phyloP scores from a whole-genome alignment of 1,140 invertebrate genomes.

The Aphidius ervi region DNA sequence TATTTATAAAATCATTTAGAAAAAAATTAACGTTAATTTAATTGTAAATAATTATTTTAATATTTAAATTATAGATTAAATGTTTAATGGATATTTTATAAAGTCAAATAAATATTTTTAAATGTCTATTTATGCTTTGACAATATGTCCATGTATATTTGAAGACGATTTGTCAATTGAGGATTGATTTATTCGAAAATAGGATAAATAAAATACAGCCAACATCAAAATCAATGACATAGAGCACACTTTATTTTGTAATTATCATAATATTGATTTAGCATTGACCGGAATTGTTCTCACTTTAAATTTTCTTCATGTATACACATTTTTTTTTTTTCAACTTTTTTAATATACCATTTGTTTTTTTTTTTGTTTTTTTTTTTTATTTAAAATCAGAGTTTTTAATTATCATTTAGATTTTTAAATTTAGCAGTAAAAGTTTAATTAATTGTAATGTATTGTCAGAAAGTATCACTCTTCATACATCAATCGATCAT shows the following conservation, averaged over 20 bases:
- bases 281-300: conserved; percentile 46
- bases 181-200: background rate
- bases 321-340: background rate
- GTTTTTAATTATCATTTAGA: conserved; percentile 23
- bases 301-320: conserved; percentile 1
- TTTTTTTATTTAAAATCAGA: conserved; percentile 32
- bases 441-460: conserved; percentile 52
- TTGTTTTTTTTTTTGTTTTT: conserved; percentile 10
- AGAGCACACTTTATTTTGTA: conserved; percentile 53
- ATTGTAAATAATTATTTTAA: no score
- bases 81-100: no score
- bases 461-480: conserved; percentile 53
- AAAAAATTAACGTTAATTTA: no score
- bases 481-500: conserved; percentile 42
- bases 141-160: no score
- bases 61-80: no score
- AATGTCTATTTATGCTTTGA: no score
- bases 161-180: no score
- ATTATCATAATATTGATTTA: conserved; percentile 50
- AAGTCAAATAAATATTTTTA: no score
- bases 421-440: conserved; percentile 46
- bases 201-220: background rate
- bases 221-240: conserved; percentile 38
- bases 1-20: no score
- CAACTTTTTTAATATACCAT: no score